Evolutionary conservation across 2,113 vertebrate genomes (phyloP).

Genomic region (Hipposideros armiger): DNA sequence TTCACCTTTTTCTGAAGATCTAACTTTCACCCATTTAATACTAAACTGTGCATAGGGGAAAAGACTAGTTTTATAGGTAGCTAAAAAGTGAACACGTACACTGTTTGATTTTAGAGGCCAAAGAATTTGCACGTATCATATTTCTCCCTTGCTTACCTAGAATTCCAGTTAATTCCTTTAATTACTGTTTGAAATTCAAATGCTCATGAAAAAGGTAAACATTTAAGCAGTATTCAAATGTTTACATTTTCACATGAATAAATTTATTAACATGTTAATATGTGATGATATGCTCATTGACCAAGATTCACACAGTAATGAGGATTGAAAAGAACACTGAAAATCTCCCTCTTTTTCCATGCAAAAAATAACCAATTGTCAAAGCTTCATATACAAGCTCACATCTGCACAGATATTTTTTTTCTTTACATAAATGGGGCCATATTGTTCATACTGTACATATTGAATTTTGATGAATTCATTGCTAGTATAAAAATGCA

Average conservation of each 20-base stretch:
- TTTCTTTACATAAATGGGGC: neutral
- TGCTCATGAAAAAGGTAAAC: neutral
- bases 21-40: neutral
- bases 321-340: neutral
- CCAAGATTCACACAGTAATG: neutral
- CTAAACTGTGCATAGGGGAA: neutral
- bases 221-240: conserved; percentile 17
- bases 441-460: neutral
- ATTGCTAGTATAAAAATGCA: neutral
- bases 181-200: conserved; percentile 52
- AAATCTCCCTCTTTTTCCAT: neutral
- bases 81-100: neutral
- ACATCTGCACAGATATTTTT: neutral
- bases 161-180: conserved; percentile 30
- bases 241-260: conserved; percentile 34
- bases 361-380: neutral
- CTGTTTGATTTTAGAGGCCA: neutral
- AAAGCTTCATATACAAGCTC: neutral
- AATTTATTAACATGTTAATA: conserved; percentile 32
- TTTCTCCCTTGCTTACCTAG: neutral
- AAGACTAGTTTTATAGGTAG: neutral
- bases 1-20: neutral
- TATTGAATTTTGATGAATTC: neutral
- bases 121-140: neutral
- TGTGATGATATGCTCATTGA: neutral